Evolutionary conservation across 2,113 vertebrate genomes (phyloP).

Genomic region (Phaetusa simplex): DNA sequence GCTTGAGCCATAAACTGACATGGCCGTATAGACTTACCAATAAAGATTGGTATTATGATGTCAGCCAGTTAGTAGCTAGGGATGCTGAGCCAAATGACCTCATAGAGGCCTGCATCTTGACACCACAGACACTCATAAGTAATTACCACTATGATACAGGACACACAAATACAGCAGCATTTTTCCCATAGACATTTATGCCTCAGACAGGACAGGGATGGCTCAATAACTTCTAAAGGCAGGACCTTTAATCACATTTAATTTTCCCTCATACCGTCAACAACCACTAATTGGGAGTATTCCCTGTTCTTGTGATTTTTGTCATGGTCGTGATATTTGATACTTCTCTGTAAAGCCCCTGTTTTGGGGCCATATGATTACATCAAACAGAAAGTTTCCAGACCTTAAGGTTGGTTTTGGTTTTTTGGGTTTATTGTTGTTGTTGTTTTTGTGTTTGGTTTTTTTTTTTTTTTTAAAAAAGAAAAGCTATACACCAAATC

Average conservation of each 20-base stretch:
- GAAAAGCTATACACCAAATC: not conserved
- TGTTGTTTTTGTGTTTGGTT: not conserved
- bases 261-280: not conserved
- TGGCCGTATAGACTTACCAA: slow-evolving; percentile 5
- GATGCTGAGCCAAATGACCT: slow-evolving; percentile 38
- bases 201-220: not conserved
- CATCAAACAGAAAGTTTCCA: slow-evolving; percentile 2
- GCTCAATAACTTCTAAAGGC: not conserved
- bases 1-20: slow-evolving; percentile 13
- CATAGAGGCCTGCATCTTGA: not conserved
- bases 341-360: not conserved
- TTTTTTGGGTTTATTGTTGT: not conserved
- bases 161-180: not conserved
- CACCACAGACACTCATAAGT: not conserved
- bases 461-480: not conserved
- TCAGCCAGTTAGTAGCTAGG: not conserved
- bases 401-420: not conserved
- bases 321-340: not conserved
- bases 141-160: not conserved
- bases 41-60: not conserved
- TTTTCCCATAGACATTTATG: not conserved
- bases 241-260: not conserved
- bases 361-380: slow-evolving; percentile 7
- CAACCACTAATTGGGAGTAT: not conserved
- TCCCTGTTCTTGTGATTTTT: slow-evolving; percentile 13